Conservation (phyloP, 2,888 invertebrate genomes). For the Cheilosia soror region DNA sequence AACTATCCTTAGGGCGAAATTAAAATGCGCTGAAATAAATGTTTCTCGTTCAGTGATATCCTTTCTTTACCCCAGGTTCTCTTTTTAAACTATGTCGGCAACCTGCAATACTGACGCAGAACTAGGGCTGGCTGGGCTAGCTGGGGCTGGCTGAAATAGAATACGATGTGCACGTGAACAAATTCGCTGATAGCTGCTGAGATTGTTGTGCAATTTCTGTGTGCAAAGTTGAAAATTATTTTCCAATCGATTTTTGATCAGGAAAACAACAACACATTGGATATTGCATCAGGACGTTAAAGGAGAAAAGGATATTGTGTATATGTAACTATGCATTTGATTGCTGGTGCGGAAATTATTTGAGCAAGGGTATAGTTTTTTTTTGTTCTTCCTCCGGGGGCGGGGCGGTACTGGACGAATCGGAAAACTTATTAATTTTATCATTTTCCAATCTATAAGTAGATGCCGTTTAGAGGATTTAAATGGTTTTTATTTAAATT, state of each 20-base stretch:
- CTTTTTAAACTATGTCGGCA: conserved; percentile 32
- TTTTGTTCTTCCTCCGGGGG: not conserved
- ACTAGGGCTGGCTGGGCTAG: not conserved
- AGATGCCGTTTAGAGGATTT: conserved; percentile 58
- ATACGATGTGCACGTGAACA: conserved; percentile 69
- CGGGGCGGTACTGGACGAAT: not conserved
- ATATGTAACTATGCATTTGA: conserved; percentile 45
- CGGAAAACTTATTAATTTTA: conserved; percentile 73
- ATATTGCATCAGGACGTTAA: conserved; percentile 3
- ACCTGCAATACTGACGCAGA: conserved; percentile 13
- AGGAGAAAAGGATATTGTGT: not conserved
- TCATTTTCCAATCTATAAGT: conserved; percentile 65
- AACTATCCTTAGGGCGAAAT: conserved; percentile 71
- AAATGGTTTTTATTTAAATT: conserved; percentile 42
- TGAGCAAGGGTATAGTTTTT: not conserved
- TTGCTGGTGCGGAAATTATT: conserved; percentile 33
- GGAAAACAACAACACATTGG: conserved; percentile 56
- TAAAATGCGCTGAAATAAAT: conserved; percentile 74
- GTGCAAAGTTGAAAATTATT: conserved; percentile 73
- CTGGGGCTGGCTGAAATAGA: conserved; percentile 21
- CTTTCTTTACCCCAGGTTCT: conserved; percentile 48
- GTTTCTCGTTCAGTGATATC: conserved; percentile 67
- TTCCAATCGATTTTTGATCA: conserved; percentile 75
- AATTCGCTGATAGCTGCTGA: conserved; percentile 72
- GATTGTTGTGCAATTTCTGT: conserved; percentile 72